Conservation (phyloP, 92 coral and sea anemone genomes). For the Paramuricea clavata region DNA sequence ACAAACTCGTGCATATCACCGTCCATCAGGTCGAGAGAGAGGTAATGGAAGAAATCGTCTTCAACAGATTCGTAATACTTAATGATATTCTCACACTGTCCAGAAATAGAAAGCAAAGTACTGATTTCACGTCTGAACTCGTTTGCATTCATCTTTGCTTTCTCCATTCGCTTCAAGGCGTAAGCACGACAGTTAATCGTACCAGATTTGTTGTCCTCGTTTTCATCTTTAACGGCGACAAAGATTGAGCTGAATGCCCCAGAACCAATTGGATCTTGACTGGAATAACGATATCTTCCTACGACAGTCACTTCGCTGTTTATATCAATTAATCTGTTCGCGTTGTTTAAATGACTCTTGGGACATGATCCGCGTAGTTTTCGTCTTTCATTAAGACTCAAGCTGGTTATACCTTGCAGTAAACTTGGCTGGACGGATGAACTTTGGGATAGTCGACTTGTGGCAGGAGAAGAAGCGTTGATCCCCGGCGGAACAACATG, state of each 20-base stretch:
- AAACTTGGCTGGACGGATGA: neutral
- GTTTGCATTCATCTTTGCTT: constrained; percentile 25
- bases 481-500: no score
- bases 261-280: constrained; percentile 44
- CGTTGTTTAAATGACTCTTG: neutral
- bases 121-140: constrained; percentile 60
- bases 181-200: constrained; percentile 55
- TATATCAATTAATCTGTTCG: neutral
- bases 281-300: constrained; percentile 55
- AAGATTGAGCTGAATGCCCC: constrained; percentile 72
- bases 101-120: constrained; percentile 46
- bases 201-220: neutral
- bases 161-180: constrained; percentile 69
- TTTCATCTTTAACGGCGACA: constrained; percentile 68
- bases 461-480: no score
- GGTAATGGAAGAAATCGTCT: constrained; percentile 52
- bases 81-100: constrained; percentile 55
- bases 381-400: neutral
- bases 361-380: constrained; percentile 4
- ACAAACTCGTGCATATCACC: constrained; percentile 65
- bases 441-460: neutral
- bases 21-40: constrained; percentile 75
- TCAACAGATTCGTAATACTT: constrained; percentile 44
- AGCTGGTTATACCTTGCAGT: neutral
- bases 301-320: neutral